A percentile compares a stretch with the other conserved stretches of the same genome.
These are phyloP conservation scores for Lycophotia porphyrea DNA, from an alignment of 2,888 invertebrate species.

Conservation along the genomic window DNA sequence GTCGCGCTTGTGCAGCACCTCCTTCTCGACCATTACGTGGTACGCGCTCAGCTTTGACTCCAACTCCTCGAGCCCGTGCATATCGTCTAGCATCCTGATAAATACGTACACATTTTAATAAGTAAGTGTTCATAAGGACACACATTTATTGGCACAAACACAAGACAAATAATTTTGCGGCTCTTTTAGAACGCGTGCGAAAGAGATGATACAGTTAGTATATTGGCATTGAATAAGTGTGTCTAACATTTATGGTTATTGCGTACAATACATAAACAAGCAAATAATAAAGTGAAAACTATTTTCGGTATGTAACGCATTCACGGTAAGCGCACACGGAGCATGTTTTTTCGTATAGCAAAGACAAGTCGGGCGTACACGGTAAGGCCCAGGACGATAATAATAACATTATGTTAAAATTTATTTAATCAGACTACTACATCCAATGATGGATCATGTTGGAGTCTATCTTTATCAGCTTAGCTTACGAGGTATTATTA, in stretches of 20 bases:
- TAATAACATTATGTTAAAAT: constrained; percentile 9
- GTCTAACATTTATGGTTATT: constrained; percentile 48
- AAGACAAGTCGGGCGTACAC: constrained; percentile 2
- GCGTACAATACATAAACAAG: constrained; percentile 49
- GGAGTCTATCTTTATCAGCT: constrained; percentile 16
- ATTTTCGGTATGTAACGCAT: constrained; percentile 30
- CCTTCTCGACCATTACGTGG: constrained; percentile 94
- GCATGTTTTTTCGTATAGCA: constrained; percentile 9
- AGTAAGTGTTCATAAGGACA: constrained; percentile 44
- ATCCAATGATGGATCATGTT: constrained; percentile 12
- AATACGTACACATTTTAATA: constrained; percentile 65
- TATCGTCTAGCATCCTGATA: constrained; percentile 91
- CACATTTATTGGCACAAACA: constrained; percentile 37
- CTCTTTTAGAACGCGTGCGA: constrained; percentile 14
- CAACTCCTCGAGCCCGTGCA: constrained; percentile 94
- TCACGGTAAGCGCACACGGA: constrained; percentile 22
- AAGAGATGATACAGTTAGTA: constrained; percentile 42
- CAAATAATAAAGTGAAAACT: constrained; percentile 33
- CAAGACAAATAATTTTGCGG: constrained; percentile 31
- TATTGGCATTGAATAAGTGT: constrained; percentile 8
- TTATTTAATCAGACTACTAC: constrained; percentile 5
- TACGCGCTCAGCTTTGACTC: constrained; percentile 94
- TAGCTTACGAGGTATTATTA: constrained; percentile 36
- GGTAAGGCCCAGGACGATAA: constrained; percentile 8
- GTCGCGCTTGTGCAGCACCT: constrained; percentile 87